Evolutionary conservation across 2,888 invertebrate species (phyloP), one percentile per base, ranked within the genome.

Genomic region (Sturmia bella): DNA sequence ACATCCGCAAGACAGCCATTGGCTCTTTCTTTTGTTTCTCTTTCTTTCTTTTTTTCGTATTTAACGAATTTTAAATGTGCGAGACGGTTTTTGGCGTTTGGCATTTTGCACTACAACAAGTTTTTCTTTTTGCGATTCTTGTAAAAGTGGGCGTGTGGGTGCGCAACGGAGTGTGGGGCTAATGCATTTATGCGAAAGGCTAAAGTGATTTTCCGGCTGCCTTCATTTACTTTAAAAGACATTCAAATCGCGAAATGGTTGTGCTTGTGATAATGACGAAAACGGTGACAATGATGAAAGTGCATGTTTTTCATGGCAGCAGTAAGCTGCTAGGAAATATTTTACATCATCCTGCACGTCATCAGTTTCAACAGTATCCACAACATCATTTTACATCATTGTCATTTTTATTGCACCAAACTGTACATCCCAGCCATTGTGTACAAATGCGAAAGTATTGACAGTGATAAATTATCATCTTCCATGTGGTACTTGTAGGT

Each of bases 391-490:
- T 37, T 66, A 19, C 61, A 56, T 73, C 41, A 68, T 68, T 64
- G 64, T 57, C 74, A 50, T 61, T 17, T 59, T 50, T 32, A 63
- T 64, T 50, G 66, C 32, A 15, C 50, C 19, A 41, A 37, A 61
- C 37, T 27, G 11, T 32, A 56, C 2, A 13, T 56, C 17, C 48
- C 17, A 57, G 13, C 52, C 52, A 41, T 59, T 59, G 72, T 63
- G 24, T 17, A 43, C 32, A 7, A 32, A 32, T 1, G 27, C 6
- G 32, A 17, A 41, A 68, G 63, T 59, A 73, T 52, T 70, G 78
- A 82, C 82, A 82, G 64, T 82, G 82, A 82, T 78, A 82, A 82
- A 82, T 82, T 82, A 82, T 78, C 82, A 82, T 74, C 59, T 70
- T 24, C 45, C 69, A 54, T 74, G 56, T 54, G 77, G 77, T 74